phyloP scores from a whole-genome alignment of 37 sponge, comb jelly and placozoan species.

The Agelas oroides region DNA sequence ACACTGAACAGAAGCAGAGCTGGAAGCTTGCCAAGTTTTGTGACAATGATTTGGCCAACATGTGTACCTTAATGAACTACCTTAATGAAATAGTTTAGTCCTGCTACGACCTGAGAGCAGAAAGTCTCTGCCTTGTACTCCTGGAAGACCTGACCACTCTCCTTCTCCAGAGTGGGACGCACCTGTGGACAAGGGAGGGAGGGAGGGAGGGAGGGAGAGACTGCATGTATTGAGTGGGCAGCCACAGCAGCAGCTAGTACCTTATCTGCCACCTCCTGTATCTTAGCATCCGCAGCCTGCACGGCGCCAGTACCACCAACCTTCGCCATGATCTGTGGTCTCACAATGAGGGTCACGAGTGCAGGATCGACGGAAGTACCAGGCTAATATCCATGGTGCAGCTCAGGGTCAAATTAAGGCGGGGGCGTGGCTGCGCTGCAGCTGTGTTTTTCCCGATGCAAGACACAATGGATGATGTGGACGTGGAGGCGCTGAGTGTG shows the following conservation, averaged over 20 bases:
- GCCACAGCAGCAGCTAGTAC: not conserved
- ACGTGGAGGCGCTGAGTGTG: not conserved
- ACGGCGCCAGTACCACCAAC: not conserved
- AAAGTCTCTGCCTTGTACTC: slow-evolving; percentile 12
- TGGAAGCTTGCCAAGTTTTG: no score
- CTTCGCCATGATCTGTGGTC: not conserved
- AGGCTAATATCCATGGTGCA: no score
- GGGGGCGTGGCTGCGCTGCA: not conserved
- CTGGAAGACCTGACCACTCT: not conserved
- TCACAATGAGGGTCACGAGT: not conserved
- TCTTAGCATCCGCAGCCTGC: not conserved
- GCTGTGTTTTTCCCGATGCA: no score
- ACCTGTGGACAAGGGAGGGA: not conserved
- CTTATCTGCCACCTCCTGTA: slow-evolving; percentile 13
- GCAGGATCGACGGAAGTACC: not conserved
- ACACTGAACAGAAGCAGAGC: no score
- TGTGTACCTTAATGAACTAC: no score
- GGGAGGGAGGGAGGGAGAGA: no score
- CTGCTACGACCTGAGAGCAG: slow-evolving; percentile 71
- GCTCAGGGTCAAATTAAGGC: not conserved
- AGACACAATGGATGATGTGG: not conserved
- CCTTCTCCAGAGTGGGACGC: not conserved
- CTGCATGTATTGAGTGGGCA: no score
- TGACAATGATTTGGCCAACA: no score
- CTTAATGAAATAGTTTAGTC: slow-evolving; percentile 82